Percentiles rank a stretch among this genome's conserved stretches.
Conservation (phyloP, 2,797 vertebrate species). For the Sebastes cheni region DNA sequence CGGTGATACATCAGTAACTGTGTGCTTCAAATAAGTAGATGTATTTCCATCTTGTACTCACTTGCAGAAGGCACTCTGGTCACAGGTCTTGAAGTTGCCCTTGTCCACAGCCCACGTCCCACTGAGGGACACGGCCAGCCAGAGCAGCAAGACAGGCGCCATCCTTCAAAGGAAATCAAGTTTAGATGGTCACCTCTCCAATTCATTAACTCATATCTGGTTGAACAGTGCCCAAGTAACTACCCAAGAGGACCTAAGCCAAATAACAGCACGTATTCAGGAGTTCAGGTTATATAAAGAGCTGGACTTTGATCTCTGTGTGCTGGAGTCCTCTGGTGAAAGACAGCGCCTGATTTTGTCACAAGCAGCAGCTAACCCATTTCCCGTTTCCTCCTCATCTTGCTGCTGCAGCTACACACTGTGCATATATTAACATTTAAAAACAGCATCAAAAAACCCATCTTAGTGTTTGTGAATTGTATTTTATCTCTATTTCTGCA, state of each 20-base stretch:
- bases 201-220: background rate
- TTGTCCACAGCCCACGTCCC: slow-evolving; percentile 86
- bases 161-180: slow-evolving; percentile 71
- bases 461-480: no score
- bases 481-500: no score
- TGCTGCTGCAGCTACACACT: background rate
- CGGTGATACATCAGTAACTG: background rate
- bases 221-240: background rate
- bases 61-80: slow-evolving; percentile 95
- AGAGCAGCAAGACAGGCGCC: slow-evolving; percentile 72
- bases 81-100: slow-evolving; percentile 92
- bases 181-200: background rate
- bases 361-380: slow-evolving; percentile 2
- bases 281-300: background rate
- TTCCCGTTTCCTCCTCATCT: slow-evolving; percentile 30
- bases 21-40: background rate
- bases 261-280: background rate
- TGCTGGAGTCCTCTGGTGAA: background rate
- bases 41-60: slow-evolving; percentile 68
- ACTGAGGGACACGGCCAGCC: slow-evolving; percentile 77
- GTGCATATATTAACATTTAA: background rate
- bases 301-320: slow-evolving; percentile 52
- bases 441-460: background rate
- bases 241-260: background rate
- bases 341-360: background rate